Evolutionary conservation across 1,140 invertebrate species (phyloP).

Genomic region (Pemphigus obesinymphae): DNA sequence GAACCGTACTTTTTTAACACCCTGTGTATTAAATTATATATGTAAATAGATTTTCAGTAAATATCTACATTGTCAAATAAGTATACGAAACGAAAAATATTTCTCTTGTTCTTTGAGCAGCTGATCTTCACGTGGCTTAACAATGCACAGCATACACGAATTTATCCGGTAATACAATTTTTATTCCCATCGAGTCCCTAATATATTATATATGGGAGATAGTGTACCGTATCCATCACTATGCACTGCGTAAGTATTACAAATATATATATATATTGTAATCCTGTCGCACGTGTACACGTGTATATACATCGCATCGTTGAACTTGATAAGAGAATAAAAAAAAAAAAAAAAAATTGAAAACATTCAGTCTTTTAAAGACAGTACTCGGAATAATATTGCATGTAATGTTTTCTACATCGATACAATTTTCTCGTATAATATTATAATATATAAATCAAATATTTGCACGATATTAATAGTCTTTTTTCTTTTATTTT

Average conservation of each 20-base stretch:
- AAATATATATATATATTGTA: neutral
- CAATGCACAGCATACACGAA: neutral
- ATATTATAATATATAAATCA: too few species aligned
- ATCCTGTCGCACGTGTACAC: neutral
- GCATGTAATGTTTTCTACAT: too few species aligned
- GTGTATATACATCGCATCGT: neutral
- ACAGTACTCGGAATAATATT: neutral
- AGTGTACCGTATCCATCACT: neutral
- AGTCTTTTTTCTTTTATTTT: too few species aligned
- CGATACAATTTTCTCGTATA: too few species aligned
- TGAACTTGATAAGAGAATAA: neutral
- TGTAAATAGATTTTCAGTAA: too few species aligned
- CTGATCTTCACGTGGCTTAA: neutral
- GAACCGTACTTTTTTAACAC: too few species aligned
- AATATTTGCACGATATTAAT: too few species aligned
- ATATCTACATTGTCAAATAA: too few species aligned
- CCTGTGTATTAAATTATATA: too few species aligned
- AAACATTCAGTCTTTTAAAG: neutral
- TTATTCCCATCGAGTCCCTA: neutral
- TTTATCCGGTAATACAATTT: slow-evolving; percentile 6
- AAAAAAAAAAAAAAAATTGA: neutral
- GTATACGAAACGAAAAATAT: too few species aligned
- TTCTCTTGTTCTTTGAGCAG: neutral
- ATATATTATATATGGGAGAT: neutral
- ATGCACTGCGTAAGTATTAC: neutral